Evolutionary conservation across 2,113 vertebrate species (phyloP), one percentile per base, ranked within the genome.

Genomic region (Benitochromis conjunctus): DNA sequence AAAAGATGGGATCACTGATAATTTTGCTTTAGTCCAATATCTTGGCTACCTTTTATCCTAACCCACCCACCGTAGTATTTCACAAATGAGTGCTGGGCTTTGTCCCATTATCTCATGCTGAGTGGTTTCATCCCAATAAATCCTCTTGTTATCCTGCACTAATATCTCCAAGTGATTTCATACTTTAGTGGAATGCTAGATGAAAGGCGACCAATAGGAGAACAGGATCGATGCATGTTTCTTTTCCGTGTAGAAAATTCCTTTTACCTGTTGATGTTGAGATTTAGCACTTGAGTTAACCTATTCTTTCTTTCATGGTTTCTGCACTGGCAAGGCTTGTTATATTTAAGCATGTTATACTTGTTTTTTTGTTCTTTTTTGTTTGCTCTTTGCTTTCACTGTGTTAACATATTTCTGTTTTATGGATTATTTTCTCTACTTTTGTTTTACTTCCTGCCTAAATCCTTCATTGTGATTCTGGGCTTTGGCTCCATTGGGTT

Each of bases 91-190:
- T 83, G 81, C 78, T 92, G 84, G 86, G 84, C 89, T 91, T 92
- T 90, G 85, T 91, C 90, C 89, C 82, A 71, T 86, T 86, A 82
- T 89, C 51, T 76, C 89, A 36, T 92, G 83, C 88, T 86, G 88
- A 92, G 86, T 92, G 88, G 88, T 94, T 94, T 88, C 87, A 89
- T 91, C 84, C 90, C 74, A 92, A 92, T 92, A 94, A 94, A 94
- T 93, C 88, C 87, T 94, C 89, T 86, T 94, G 86, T 91, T 91
- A 94, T 94, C 86, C 87, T 91, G 34, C 82, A 85, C 83, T 89
- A 85, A 89, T 86, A 92, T 94, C 91, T 92, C 83, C 79, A 91
- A 91, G 89, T 94, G 85, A 90, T 93, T 93, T 94, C 66, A 82
- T 89, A 85, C 85, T 85, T 84, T 86, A 80, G 77, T 86, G 80